phyloP scores from a whole-genome alignment of 2,797 vertebrate genomes.

The Rallus crepitans region DNA sequence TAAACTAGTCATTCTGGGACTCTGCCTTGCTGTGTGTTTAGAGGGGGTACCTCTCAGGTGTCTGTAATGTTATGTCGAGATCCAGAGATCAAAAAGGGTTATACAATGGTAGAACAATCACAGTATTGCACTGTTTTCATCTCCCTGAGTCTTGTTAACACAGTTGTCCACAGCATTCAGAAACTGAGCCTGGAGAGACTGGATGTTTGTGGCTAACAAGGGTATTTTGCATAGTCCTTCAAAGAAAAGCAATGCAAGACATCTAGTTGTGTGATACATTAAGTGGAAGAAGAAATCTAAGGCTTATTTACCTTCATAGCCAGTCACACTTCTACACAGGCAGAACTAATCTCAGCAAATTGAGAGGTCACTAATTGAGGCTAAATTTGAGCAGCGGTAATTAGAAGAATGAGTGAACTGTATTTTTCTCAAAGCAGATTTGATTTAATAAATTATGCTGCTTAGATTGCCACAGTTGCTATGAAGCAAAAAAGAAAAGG shows the following conservation, averaged over 20 bases:
- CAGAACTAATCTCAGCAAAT: conserved; percentile 38
- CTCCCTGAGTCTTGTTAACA: neutral
- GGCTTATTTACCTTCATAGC: neutral
- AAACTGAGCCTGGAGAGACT: neutral
- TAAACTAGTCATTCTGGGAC: neutral
- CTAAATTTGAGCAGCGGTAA: conserved; percentile 19
- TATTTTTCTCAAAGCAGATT: conserved; percentile 22
- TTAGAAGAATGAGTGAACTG: conserved; percentile 32
- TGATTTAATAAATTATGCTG: conserved; percentile 19
- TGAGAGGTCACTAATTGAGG: conserved; percentile 9
- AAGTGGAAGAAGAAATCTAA: neutral
- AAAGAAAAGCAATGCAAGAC: neutral
- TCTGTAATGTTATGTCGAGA: neutral
- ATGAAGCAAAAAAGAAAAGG: neutral
- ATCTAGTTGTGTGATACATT: neutral
- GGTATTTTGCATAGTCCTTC: neutral
- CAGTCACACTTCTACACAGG: neutral
- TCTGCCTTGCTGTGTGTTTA: neutral
- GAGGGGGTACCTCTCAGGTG: neutral
- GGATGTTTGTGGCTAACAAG: neutral
- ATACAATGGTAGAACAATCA: neutral
- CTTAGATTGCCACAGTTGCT: neutral
- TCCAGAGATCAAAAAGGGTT: neutral
- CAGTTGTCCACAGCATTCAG: fast-evolving
- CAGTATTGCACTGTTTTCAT: neutral